phyloP scores from a whole-genome alignment of 1,140 invertebrate genomes.

The Bombus pascuorum region DNA sequence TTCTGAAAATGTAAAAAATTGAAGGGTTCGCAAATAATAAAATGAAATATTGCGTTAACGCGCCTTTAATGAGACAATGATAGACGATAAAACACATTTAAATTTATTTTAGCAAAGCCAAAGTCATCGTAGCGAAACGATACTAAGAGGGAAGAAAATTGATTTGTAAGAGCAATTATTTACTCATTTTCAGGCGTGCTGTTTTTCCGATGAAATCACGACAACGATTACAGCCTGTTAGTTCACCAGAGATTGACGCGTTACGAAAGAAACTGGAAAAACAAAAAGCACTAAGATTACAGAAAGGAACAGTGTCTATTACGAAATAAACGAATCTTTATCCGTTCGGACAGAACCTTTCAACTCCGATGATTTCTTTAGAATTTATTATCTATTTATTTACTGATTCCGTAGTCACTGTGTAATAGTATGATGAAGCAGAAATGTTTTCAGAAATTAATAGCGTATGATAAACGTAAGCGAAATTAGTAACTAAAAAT shows the following conservation, averaged over 20 bases:
- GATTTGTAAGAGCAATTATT: neutral
- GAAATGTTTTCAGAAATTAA: neutral
- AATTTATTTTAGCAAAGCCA: neutral
- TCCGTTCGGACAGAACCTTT: too few species aligned
- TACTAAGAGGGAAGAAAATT: neutral
- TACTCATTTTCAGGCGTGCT: neutral
- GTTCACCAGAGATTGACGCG: constrained; percentile 10
- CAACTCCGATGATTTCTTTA: too few species aligned
- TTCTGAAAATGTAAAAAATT: neutral
- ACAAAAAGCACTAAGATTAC: neutral
- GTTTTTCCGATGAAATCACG: neutral
- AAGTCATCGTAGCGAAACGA: too few species aligned
- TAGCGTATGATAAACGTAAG: too few species aligned
- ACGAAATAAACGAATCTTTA: neutral
- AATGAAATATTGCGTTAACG: too few species aligned
- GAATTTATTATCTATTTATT: neutral
- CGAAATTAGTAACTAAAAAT: neutral
- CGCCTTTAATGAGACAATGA: neutral
- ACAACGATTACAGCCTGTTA: neutral
- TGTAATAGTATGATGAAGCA: too few species aligned
- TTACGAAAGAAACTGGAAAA: constrained; percentile 26
- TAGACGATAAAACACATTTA: neutral
- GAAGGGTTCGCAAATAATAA: too few species aligned
- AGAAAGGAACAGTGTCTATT: neutral
- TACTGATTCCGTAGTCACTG: neutral